Evolutionary conservation across 2,888 invertebrate species (phyloP).

Genomic region (Imbricaverruca yamaguchii): DNA sequence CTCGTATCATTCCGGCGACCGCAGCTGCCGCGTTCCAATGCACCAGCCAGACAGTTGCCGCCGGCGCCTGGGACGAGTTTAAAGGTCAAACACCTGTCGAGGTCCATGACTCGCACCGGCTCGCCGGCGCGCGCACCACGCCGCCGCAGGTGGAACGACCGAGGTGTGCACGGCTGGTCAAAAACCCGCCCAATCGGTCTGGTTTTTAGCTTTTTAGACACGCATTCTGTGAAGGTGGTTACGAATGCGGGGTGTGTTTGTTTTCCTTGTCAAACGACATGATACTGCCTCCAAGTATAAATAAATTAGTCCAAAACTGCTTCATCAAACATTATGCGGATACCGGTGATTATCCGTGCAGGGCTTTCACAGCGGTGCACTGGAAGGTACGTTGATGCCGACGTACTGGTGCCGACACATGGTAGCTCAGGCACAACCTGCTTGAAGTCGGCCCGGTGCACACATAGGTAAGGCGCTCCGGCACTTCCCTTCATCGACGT

Average conservation of each 20-base stretch:
- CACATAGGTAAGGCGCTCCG: not conserved
- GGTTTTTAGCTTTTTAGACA: no score
- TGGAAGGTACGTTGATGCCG: not conserved
- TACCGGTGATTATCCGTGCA: not conserved
- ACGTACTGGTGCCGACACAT: not conserved
- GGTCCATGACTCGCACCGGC: not conserved
- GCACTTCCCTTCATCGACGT: no score
- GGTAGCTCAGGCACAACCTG: not conserved
- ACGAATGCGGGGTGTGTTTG: no score
- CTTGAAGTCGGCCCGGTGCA: not conserved
- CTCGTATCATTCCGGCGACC: no score
- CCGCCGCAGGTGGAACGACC: not conserved
- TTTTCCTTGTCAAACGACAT: no score
- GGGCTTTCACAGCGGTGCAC: not conserved
- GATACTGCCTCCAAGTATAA: no score
- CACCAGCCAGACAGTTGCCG: no score
- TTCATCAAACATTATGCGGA: no score
- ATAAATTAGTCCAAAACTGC: no score
- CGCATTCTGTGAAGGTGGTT: no score
- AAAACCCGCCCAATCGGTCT: not conserved
- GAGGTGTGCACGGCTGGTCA: not conserved
- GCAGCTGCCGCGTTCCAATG: no score
- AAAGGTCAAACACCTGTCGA: slow-evolving; percentile 8
- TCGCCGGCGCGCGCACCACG: not conserved
- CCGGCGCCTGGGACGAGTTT: not conserved